Evolutionary conservation across 30 jellyfish, hydroid and myxozoan genomes (phyloP).

Genomic region (Aurelia sp.): DNA sequence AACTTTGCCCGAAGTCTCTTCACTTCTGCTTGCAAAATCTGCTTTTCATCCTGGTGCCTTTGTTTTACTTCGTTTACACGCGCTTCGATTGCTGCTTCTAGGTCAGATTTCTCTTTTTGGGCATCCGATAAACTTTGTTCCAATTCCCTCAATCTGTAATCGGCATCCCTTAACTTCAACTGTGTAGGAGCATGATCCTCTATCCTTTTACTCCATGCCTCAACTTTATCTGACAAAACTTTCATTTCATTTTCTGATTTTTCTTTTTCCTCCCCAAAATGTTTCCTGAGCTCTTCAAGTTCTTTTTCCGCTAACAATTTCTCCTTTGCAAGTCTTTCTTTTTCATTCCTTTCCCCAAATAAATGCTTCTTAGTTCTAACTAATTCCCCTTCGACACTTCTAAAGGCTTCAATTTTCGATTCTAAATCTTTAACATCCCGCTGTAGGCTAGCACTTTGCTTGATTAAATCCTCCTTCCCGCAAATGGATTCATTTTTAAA

Average conservation of each 20-base stretch:
- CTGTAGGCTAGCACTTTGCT: conserved; percentile 10
- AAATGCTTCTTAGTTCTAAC: background rate
- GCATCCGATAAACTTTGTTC: conserved; percentile 37
- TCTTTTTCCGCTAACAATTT: conserved; percentile 17
- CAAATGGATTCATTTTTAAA: conserved; percentile 12
- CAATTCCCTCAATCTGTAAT: conserved; percentile 19
- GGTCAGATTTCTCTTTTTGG: conserved; percentile 6
- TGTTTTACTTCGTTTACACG: conserved; percentile 10
- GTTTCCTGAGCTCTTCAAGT: conserved; percentile 6
- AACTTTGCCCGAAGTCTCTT: conserved; percentile 1
- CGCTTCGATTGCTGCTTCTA: background rate
- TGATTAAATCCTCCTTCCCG: conserved; percentile 3
- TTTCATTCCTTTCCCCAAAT: conserved; percentile 4
- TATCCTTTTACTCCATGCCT: background rate
- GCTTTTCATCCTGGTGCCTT: conserved; percentile 8
- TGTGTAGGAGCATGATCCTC: conserved; percentile 5
- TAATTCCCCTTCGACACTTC: conserved; percentile 20
- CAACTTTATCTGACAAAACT: conserved; percentile 27
- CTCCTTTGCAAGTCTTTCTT: background rate
- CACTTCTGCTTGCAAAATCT: conserved; percentile 12
- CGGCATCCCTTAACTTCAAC: conserved; percentile 23
- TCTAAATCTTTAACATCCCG: conserved; percentile 11
- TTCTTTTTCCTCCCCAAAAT: conserved; percentile 1
- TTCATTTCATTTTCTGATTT: conserved; percentile 7
- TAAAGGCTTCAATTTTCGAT: background rate